phyloP scores from a whole-genome alignment of 2,797 vertebrate genomes.

The Halcyon smyrnensis region DNA sequence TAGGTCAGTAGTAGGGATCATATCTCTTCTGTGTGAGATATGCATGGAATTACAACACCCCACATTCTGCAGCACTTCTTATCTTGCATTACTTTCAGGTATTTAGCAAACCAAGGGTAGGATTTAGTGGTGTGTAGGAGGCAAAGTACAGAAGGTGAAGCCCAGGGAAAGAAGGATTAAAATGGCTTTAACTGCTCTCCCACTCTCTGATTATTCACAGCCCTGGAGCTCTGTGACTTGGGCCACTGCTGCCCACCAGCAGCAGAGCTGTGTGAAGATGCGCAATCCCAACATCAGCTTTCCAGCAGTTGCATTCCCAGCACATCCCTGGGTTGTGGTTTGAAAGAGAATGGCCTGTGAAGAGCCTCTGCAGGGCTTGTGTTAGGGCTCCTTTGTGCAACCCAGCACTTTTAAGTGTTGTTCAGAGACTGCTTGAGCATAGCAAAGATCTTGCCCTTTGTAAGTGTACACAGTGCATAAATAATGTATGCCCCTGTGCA shows the following conservation, averaged over 20 bases:
- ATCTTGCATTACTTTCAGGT: not conserved
- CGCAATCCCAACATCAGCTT: not conserved
- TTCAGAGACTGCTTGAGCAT: not conserved
- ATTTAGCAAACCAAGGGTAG: not conserved
- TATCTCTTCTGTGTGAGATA: not conserved
- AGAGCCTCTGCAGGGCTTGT: not conserved
- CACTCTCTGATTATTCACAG: not conserved
- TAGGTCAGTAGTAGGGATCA: not conserved
- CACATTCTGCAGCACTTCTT: not conserved
- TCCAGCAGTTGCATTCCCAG: not conserved
- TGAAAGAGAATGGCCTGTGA: not conserved
- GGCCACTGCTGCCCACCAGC: fast-evolving
- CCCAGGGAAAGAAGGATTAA: not conserved
- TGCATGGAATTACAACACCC: fast-evolving
- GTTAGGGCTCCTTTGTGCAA: not conserved
- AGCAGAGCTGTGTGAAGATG: not conserved
- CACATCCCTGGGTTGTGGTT: fast-evolving
- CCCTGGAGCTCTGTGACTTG: not conserved
- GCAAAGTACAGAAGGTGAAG: not conserved
- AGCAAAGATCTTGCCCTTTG: not conserved
- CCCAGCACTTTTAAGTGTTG: not conserved
- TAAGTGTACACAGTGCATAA: not conserved
- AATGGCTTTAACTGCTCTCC: not conserved
- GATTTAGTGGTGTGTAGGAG: not conserved
- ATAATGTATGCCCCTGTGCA: not conserved